Conservation (phyloP, 2,797 vertebrate species). For the Ctenopoma kingsleyae region DNA sequence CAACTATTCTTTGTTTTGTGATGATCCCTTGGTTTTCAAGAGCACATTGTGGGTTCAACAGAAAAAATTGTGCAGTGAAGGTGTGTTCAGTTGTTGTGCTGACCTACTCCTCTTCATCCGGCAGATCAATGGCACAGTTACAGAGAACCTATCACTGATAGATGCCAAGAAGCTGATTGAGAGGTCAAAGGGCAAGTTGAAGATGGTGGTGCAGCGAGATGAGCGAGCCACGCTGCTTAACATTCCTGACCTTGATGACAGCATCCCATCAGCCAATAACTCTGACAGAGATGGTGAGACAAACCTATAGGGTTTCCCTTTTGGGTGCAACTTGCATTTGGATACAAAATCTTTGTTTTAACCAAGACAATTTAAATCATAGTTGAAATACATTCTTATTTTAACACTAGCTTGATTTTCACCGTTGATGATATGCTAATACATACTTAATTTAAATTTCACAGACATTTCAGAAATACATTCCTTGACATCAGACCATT, state of each 20-base stretch:
- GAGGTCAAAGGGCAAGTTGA: slow-evolving; percentile 98
- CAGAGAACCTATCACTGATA: slow-evolving; percentile 97
- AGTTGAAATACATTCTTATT: not conserved
- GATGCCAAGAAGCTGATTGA: slow-evolving; percentile 99
- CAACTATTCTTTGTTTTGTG: slow-evolving; percentile 1
- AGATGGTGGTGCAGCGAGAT: slow-evolving; percentile 98
- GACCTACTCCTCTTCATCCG: slow-evolving; percentile 27
- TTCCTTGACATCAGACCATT: slow-evolving; percentile 98
- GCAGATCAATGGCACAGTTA: slow-evolving; percentile 99
- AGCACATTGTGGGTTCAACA: not conserved
- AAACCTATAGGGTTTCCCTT: not conserved
- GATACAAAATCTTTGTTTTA: not conserved
- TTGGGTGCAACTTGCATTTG: not conserved
- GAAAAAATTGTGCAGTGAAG: not conserved
- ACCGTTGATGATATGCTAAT: slow-evolving; percentile 37
- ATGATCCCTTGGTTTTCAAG: not conserved
- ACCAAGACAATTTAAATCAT: slow-evolving; percentile 4
- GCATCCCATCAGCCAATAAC: slow-evolving; percentile 95
- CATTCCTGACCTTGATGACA: slow-evolving; percentile 98
- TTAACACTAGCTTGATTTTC: slow-evolving; percentile 1
- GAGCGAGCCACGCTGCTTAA: slow-evolving; percentile 94
- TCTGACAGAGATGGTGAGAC: slow-evolving; percentile 96
- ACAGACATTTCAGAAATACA: slow-evolving; percentile 99
- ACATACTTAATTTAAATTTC: slow-evolving; percentile 63
- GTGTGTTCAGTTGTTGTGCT: slow-evolving; percentile 20